Evolutionary conservation across 2,797 vertebrate species (phyloP).

Genomic region (Lateolabrax maculatus): DNA sequence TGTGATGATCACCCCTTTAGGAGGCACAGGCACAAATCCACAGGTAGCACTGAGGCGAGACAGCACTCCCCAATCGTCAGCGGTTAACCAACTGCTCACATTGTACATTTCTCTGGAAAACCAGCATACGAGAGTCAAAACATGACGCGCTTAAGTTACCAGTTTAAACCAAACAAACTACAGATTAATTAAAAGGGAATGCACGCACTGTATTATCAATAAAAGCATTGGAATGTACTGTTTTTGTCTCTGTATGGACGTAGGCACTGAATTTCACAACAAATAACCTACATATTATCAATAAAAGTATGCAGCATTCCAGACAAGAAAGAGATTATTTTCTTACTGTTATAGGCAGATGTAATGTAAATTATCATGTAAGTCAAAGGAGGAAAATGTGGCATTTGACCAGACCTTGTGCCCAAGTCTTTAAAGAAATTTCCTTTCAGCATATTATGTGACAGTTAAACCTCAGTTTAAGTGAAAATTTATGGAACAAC

Average conservation of each 20-base stretch:
- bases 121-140: constrained; percentile 28
- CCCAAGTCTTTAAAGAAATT: constrained; percentile 3
- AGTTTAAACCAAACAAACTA: constrained; percentile 15
- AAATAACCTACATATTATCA: constrained; percentile 26
- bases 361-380: constrained; percentile 13
- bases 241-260: constrained; percentile 47
- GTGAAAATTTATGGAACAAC: constrained; percentile 51
- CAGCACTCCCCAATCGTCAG: constrained; percentile 32
- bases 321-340: constrained; percentile 20
- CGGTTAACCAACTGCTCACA: constrained; percentile 3
- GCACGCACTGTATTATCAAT: constrained; percentile 1
- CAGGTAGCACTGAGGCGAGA: constrained; percentile 57
- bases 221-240: constrained; percentile 60
- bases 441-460: not conserved
- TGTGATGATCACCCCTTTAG: constrained; percentile 45
- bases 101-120: constrained; percentile 22
- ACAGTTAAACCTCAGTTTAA: not conserved
- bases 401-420: constrained; percentile 34
- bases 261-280: constrained; percentile 67
- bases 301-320: constrained; percentile 63
- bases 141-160: constrained; percentile 4
- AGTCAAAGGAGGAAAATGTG: constrained; percentile 39
- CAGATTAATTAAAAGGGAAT: constrained; percentile 23
- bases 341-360: constrained; percentile 45
- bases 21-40: constrained; percentile 78